These are phyloP conservation scores for Empidonax alnorum DNA, from an alignment of 2,113 vertebrate genomes.

Conservation along the genomic window DNA sequence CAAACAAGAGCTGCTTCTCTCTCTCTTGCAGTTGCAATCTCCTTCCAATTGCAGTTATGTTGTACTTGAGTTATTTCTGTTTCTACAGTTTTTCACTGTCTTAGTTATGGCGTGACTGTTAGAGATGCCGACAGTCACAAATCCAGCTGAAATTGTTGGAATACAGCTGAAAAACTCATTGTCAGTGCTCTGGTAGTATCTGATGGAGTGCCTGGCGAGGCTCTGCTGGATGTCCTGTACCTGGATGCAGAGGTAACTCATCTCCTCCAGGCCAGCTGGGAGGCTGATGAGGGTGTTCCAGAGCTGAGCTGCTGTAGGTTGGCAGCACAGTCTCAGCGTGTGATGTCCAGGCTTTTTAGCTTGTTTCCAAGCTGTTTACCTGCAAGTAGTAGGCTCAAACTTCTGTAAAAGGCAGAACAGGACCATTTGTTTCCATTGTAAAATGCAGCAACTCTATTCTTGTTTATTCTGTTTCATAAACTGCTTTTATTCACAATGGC, in stretches of 20 bases:
- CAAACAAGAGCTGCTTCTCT: neutral
- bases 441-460: neutral
- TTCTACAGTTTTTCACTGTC: neutral
- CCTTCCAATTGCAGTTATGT: neutral
- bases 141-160: neutral
- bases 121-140: neutral
- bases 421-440: neutral
- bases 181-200: neutral
- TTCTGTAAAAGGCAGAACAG: neutral
- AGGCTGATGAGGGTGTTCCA: neutral
- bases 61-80: neutral
- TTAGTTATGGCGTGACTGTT: neutral
- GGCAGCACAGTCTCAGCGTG: neutral
- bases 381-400: neutral
- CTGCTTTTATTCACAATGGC: neutral
- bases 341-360: neutral
- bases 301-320: neutral
- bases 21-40: neutral
- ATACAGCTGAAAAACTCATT: neutral
- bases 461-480: neutral
- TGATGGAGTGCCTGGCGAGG: neutral
- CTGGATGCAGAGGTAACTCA: neutral
- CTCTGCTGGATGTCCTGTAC: neutral
- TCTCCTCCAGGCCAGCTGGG: neutral
- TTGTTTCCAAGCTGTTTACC: neutral